Conservation (phyloP, 2,113 vertebrate genomes). For the Anhinga rufa region DNA sequence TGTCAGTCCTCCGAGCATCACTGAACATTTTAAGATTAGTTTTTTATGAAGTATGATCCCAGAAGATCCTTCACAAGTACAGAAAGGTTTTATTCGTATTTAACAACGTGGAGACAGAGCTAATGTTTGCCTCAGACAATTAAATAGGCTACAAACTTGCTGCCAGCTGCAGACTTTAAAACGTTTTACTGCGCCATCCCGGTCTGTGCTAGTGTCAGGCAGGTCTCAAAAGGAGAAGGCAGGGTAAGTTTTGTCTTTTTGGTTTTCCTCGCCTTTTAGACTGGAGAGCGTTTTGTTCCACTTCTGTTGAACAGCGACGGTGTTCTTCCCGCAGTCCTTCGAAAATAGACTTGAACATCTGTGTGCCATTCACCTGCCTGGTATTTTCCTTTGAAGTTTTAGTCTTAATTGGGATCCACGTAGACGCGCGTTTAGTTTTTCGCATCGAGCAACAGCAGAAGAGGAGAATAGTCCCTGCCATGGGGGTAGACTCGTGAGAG, state of each 20-base stretch:
- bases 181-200: background rate
- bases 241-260: background rate
- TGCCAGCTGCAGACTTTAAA: background rate
- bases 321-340: background rate
- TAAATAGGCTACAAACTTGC: background rate
- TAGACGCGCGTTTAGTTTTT: fast-evolving
- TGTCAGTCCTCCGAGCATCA: background rate
- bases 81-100: background rate
- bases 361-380: background rate
- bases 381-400: background rate
- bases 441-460: background rate
- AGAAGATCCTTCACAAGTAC: background rate
- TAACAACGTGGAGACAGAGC: background rate
- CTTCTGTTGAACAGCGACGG: background rate
- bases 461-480: background rate
- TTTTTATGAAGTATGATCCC: background rate
- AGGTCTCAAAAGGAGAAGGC: background rate
- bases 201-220: background rate
- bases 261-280: background rate
- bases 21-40: fast-evolving
- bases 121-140: background rate
- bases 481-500: fast-evolving
- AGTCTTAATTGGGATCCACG: background rate
- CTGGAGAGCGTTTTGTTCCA: background rate
- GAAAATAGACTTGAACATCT: background rate